Conservation (phyloP, 2,888 invertebrate genomes). For the Nomada lathburiana region DNA sequence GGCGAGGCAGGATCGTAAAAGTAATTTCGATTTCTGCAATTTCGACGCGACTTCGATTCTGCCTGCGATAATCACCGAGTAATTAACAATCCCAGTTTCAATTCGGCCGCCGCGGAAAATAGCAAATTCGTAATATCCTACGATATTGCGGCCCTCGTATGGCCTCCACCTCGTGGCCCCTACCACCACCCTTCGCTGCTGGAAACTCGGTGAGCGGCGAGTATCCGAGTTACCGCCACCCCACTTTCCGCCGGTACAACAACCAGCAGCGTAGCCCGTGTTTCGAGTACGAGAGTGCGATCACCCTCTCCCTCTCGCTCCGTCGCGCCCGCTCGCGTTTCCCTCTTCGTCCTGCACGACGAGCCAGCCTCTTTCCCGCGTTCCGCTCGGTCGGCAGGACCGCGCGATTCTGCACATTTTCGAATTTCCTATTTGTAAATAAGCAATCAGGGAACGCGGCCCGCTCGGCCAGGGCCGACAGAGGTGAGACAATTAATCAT, state of each 20-base stretch:
- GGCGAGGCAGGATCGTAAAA: conserved; percentile 69
- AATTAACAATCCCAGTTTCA: conserved; percentile 85
- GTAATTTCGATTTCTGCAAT: conserved; percentile 80
- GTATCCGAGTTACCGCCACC: conserved; percentile 60
- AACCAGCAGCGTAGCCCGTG: neutral
- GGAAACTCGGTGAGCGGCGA: conserved; percentile 62
- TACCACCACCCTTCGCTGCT: conserved; percentile 34
- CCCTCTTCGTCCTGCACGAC: conserved; percentile 25
- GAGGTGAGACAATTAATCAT: conserved; percentile 85
- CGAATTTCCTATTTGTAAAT: conserved; percentile 85
- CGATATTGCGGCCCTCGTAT: conserved; percentile 81
- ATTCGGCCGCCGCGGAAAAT: conserved; percentile 83
- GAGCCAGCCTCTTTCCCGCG: conserved; percentile 32
- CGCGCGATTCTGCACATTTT: conserved; percentile 82
- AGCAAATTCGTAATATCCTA: conserved; percentile 85
- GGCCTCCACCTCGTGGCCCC: conserved; percentile 63
- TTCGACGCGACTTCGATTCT: conserved; percentile 79
- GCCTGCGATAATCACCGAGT: conserved; percentile 82
- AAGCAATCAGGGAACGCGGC: conserved; percentile 81
- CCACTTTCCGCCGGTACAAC: conserved; percentile 38
- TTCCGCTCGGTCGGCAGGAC: conserved; percentile 43
- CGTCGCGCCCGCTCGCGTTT: conserved; percentile 15
- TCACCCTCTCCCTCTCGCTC: conserved; percentile 20
- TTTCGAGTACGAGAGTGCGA: conserved; percentile 25
- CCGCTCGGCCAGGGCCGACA: conserved; percentile 63